Evolutionary conservation across 1,140 invertebrate genomes (phyloP), one percentile per base, ranked within the genome.

Genomic region (Phocides pigmalion): DNA sequence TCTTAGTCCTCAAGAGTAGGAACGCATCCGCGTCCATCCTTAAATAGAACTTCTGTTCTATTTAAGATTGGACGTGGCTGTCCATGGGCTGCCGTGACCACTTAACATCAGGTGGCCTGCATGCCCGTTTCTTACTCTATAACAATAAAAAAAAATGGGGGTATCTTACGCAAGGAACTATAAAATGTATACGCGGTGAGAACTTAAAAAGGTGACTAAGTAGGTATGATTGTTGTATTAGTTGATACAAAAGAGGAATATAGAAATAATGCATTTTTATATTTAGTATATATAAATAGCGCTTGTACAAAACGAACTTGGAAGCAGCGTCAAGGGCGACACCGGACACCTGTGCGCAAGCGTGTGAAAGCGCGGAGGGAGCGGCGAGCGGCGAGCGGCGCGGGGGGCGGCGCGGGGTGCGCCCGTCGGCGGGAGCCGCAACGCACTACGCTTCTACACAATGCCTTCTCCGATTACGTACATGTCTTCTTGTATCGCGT

Each of bases 401-500:
- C 64, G 17, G 16, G 39, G 63, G 71, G 64, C 68, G 61, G 54
- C 47, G 22, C 68, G 37, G 47, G 58, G 66, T 54, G 63, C 51
- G 25, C 61, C 15, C 58, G 59, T 47, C 35, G 59, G 61, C 68
- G 54, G 66, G 73, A 71, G 76, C 67, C 79, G 87, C 84, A 87
- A 87, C 85, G 86, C 88, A 80, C 81, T 65, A 79, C 81, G 88
- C 78, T 68, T 79, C 79, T 66, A 76, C 79, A 90, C 85, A 91
- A 91, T 91, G 77, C 77, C 77, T 78, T 81, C 84, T 91, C 87
- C 78, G 84, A 68, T 91, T 91, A 89, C 87, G 68, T 80, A 72
- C 84, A 77, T 80, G 77, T 88, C 82, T 87, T 85, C 84, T 76
- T 86, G 78, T 81, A 87, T 90, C 87, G 85, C 84, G 85, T 90